phyloP scores from a whole-genome alignment of 2,113 vertebrate genomes.

The Todiramphus saurophagus region DNA sequence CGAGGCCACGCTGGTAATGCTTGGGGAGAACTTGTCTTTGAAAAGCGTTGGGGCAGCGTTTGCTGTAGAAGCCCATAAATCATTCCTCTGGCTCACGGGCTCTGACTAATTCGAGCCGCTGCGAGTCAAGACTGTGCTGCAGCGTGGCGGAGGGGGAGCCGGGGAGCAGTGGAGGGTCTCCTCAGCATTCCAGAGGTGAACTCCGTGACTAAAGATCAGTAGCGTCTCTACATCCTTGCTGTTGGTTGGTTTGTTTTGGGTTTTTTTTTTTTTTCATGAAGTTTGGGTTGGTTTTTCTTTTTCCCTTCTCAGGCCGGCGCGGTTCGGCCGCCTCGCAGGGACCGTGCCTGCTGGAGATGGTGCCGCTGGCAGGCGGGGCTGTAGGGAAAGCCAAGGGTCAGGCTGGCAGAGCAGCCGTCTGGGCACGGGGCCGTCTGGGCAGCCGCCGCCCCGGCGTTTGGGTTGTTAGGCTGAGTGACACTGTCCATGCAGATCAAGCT shows the following conservation, averaged over 20 bases:
- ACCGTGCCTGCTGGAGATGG: accelerated
- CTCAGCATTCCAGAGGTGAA: not conserved
- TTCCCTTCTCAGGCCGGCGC: not conserved
- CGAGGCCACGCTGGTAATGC: not conserved
- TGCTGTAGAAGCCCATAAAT: not conserved
- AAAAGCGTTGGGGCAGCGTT: not conserved
- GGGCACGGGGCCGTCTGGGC: not conserved
- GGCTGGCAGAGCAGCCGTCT: not conserved
- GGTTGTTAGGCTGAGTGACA: not conserved
- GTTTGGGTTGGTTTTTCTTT: not conserved
- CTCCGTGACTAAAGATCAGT: not conserved
- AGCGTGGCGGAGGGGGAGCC: not conserved
- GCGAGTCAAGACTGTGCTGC: not conserved
- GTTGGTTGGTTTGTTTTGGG: not conserved
- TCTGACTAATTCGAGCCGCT: not conserved
- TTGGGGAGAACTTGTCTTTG: not conserved
- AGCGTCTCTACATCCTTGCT: not conserved
- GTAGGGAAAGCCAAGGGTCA: not conserved
- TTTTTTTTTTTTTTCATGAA: too few species aligned
- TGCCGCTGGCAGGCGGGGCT: not conserved
- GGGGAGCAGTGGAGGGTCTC: not conserved
- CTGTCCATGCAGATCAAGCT: not conserved
- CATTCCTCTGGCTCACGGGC: not conserved
- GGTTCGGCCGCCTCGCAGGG: not conserved
- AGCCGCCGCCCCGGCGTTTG: not conserved